Percentiles rank a stretch among this genome's conserved stretches.
Evolutionary conservation across 2,888 invertebrate species (phyloP).

Genomic region (Scotopteryx bipunctaria): DNA sequence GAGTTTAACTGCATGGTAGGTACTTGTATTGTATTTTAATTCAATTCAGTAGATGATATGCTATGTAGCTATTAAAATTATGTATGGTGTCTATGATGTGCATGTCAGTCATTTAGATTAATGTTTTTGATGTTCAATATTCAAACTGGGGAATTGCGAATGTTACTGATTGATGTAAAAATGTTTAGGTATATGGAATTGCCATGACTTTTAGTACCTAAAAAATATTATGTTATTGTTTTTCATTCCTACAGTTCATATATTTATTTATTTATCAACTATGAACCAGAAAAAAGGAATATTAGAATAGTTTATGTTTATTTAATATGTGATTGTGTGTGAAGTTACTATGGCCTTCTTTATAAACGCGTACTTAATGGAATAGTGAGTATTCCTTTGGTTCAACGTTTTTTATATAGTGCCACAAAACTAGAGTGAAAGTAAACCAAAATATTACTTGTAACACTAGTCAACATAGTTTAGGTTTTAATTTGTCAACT

Average conservation of each 20-base stretch:
- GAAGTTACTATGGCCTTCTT: background rate
- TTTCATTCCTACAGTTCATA: background rate
- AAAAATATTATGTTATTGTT: background rate
- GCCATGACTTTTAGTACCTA: background rate
- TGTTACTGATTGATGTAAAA: background rate
- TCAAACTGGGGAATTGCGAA: background rate
- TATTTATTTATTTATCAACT: background rate
- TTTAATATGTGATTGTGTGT: background rate
- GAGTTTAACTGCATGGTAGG: background rate
- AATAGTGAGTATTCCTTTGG: background rate
- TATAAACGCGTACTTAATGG: background rate
- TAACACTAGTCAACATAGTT: slow-evolving; percentile 55
- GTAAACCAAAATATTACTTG: slow-evolving; percentile 49
- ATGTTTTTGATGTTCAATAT: background rate
- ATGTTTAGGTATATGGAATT: background rate
- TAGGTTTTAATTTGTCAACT: slow-evolving; percentile 45
- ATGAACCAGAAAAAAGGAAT: too few relatives aligned
- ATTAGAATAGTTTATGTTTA: background rate
- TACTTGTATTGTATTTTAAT: background rate
- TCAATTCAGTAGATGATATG: background rate
- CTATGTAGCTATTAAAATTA: slow-evolving; percentile 4
- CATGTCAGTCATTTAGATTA: background rate
- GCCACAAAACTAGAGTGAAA: slow-evolving; percentile 10
- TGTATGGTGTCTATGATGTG: background rate
- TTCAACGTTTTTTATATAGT: background rate